Conservation (phyloP, 2,888 invertebrate genomes). For the Agrotis clavis region DNA sequence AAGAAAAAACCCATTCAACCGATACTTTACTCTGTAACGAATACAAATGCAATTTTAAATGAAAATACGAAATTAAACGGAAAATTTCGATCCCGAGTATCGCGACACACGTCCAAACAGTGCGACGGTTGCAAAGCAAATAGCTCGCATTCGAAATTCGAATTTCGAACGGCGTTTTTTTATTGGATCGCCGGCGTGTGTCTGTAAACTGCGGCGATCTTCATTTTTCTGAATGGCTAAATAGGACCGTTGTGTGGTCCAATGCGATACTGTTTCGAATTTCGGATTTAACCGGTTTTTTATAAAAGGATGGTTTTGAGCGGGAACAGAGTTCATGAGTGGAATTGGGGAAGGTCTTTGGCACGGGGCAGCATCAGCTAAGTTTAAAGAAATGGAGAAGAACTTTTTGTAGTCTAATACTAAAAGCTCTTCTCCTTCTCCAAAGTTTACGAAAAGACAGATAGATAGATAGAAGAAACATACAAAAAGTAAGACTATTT, state of each 20-base stretch:
- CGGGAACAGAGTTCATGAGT: no score
- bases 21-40: conserved; percentile 25
- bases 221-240: conserved; percentile 55
- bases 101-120: conserved; percentile 63
- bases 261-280: conserved; percentile 20
- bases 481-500: no score
- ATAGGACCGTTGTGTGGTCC: conserved; percentile 18
- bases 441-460: no score
- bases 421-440: no score
- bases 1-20: not conserved
- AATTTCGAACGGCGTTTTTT: conserved; percentile 59
- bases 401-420: no score
- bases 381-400: no score
- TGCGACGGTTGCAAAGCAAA: conserved; percentile 65
- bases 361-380: no score
- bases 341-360: no score
- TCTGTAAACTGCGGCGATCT: conserved; percentile 51
- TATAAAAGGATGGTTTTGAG: no score
- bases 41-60: conserved; percentile 45
- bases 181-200: conserved; percentile 50
- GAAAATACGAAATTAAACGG: conserved; percentile 42
- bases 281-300: not conserved
- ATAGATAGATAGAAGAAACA: no score
- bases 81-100: conserved; percentile 40
- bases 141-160: conserved; percentile 65